Percentiles rank a stretch among this genome's conserved stretches.
phyloP scores from a whole-genome alignment of 2,113 vertebrate species.

The Thunnus maccoyii region DNA sequence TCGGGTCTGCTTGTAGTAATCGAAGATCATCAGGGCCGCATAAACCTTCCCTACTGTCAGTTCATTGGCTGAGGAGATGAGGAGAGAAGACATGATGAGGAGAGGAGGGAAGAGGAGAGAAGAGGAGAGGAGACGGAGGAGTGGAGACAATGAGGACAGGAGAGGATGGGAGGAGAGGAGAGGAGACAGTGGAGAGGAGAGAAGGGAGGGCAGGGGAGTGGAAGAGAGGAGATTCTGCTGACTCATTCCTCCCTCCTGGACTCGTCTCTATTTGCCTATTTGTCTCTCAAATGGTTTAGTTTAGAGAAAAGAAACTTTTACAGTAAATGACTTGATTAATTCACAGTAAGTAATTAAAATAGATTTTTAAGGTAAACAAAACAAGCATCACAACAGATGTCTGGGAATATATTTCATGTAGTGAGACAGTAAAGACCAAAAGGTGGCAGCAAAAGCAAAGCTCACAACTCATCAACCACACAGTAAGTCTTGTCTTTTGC shows the following conservation, averaged over 20 bases:
- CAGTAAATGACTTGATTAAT: conserved; percentile 9
- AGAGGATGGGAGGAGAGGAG: not conserved
- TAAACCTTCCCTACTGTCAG: conserved; percentile 98
- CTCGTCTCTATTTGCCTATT: conserved; percentile 10
- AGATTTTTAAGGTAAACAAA: conserved; percentile 22
- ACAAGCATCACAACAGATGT: not conserved
- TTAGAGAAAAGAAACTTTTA: not conserved
- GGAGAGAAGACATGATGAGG: not conserved
- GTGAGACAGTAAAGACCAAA: conserved; percentile 29
- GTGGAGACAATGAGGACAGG: no score
- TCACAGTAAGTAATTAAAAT: conserved; percentile 4
- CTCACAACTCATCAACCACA: not conserved
- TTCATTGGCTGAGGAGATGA: conserved; percentile 88
- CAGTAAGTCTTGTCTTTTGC: not conserved
- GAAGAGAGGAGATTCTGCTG: conserved; percentile 28
- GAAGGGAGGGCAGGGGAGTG: conserved; percentile 19
- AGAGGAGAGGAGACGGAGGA: no score
- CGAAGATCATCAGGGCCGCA: conserved; percentile 97
- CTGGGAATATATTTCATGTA: not conserved
- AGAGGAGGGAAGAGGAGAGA: not conserved
- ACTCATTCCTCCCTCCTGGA: conserved; percentile 41
- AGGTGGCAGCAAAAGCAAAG: conserved; percentile 65
- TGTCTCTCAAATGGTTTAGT: not conserved
- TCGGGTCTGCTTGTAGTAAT: conserved; percentile 98
- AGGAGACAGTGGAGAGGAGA: conserved; percentile 28